Percentiles rank a stretch among this genome's conserved stretches.
These are phyloP conservation scores for Beris morrisii DNA, from an alignment of 2,888 invertebrate species.

Conservation along the genomic window DNA sequence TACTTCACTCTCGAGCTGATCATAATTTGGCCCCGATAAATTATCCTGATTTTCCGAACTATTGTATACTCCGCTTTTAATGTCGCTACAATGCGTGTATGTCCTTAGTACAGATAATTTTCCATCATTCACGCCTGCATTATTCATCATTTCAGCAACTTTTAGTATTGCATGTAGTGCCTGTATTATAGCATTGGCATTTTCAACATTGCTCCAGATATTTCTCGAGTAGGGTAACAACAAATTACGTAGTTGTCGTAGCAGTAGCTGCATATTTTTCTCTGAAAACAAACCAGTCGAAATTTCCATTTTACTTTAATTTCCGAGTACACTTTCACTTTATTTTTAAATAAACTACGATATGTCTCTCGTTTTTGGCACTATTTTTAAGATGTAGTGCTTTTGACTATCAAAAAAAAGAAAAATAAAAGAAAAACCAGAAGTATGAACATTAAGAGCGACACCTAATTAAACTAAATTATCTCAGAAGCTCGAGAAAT, in stretches of 20 bases:
- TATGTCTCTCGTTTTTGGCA: too few relatives aligned
- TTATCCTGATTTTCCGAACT: conserved; percentile 22
- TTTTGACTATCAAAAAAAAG: too few relatives aligned
- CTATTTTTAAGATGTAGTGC: too few relatives aligned
- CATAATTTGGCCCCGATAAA: conserved; percentile 24
- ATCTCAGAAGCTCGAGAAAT: too few relatives aligned
- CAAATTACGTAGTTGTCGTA: conserved; percentile 42
- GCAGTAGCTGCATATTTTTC: conserved; percentile 53
- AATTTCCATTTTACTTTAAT: neutral
- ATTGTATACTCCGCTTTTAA: neutral
- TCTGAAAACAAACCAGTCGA: conserved; percentile 29
- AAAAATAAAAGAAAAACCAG: too few relatives aligned
- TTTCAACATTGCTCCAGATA: conserved; percentile 48
- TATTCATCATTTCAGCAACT: conserved; percentile 49
- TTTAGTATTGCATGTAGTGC: conserved; percentile 53
- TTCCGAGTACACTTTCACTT: neutral
- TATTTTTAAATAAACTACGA: neutral
- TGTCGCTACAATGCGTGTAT: neutral
- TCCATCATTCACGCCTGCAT: neutral
- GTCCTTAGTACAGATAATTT: neutral
- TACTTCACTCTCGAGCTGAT: conserved; percentile 51
- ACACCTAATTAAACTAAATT: too few relatives aligned
- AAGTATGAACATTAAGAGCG: too few relatives aligned
- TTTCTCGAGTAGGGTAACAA: conserved; percentile 44
- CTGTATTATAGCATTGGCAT: conserved; percentile 51